Evolutionary conservation across 2,888 invertebrate species (phyloP), one percentile per base, ranked within the genome.

Genomic region (Onchidella celtica): DNA sequence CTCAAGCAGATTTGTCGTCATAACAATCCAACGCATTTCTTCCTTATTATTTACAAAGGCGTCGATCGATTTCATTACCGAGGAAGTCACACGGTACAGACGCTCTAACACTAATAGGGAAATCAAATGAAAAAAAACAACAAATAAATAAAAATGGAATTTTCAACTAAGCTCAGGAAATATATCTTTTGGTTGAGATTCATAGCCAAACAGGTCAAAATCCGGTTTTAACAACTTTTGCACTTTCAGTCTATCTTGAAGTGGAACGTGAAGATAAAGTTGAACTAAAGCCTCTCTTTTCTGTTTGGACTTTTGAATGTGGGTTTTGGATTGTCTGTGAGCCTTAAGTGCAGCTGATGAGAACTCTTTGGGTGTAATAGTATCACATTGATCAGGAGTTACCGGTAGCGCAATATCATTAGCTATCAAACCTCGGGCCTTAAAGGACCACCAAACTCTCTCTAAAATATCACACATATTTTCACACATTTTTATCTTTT

Each of bases 351-450:
- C 76, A 11, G 82, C 82, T 21, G 81, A 21, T 38, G 76, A 83
- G 47, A 86, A 86, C 66, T 86, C 85, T 6, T 82, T 40, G 9
- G 79, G 80, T 0, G 84, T 55, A 24, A 88, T 83, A 36, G 85
- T 84, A 9, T 65, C 36, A 14, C 69, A 57, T 11, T 83, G 34
- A 34, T 81, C 73, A 6, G 73, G 24, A 2, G 81, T 36, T 32
- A 85, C 85, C 0, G 89, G 88, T 63, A 87, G 88, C 14, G 65
- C 77, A 24, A 86, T 80, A 36, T 86, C 38, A 55, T 86, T 87
- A 63, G 87, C 86, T 6, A 89, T 74, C 11, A 88, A 84, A 29
- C 89, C 89, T 17, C 89, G 73, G 0, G 88, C 86, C 79, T 88
- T 87, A 69, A 88, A 80, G 34, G 87, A 87, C 63, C 86, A 78